Conservation (phyloP, 2,888 invertebrate genomes). For the Thelaira solivaga region DNA sequence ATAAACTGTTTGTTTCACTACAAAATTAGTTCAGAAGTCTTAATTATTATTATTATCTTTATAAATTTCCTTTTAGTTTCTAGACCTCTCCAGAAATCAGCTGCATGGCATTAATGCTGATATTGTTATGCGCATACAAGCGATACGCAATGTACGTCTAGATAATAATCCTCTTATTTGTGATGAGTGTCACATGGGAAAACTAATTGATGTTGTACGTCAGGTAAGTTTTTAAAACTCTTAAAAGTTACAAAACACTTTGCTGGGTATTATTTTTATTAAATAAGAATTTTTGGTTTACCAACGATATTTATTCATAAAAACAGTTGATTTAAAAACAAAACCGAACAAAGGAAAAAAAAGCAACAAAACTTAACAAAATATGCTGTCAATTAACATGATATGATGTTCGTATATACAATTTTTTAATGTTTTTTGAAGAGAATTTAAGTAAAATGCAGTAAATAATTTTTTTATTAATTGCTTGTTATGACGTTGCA, state of each 20-base stretch:
- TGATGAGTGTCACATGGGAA: slow-evolving; percentile 77
- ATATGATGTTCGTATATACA: too few relatives aligned
- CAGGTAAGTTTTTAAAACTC: slow-evolving; percentile 70
- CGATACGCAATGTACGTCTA: slow-evolving; percentile 76
- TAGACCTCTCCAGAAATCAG: slow-evolving; percentile 87
- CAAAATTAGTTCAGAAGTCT: too few relatives aligned
- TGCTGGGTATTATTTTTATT: background rate
- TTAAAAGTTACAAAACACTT: background rate
- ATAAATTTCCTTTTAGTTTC: slow-evolving; percentile 74
- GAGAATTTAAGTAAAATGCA: too few relatives aligned
- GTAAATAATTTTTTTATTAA: too few relatives aligned
- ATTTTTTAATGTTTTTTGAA: too few relatives aligned
- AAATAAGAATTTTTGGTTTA: too few relatives aligned
- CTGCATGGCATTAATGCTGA: slow-evolving; percentile 79
- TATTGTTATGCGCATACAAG: slow-evolving; percentile 74
- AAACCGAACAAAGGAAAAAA: too few relatives aligned
- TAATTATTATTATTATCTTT: background rate
- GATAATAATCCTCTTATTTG: slow-evolving; percentile 77
- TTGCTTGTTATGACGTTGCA: too few relatives aligned
- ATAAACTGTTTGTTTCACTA: too few relatives aligned
- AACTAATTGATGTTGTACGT: slow-evolving; percentile 76
- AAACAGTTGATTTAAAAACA: background rate
- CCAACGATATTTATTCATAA: too few relatives aligned
- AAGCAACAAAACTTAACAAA: too few relatives aligned
- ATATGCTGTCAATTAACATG: too few relatives aligned